Percentiles rank a stretch among this genome's conserved stretches.
phyloP scores from a whole-genome alignment of 1,140 invertebrate species.

The Papilio xuthus region DNA sequence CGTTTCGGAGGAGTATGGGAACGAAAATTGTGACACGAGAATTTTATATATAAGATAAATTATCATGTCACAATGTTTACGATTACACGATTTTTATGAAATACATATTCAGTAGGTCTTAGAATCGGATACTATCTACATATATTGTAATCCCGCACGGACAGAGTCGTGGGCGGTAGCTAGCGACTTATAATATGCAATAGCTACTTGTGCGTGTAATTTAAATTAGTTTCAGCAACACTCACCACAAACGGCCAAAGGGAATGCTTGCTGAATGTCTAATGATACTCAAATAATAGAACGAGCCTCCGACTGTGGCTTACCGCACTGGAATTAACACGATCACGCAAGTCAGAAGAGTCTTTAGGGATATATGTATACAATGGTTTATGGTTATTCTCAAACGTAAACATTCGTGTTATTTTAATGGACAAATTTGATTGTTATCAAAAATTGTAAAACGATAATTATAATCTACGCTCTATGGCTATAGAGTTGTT shows the following conservation, averaged over 20 bases:
- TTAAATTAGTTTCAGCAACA: slow-evolving; percentile 28
- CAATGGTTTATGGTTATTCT: background rate
- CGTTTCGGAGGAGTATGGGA: too few relatives aligned
- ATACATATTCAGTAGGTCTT: too few relatives aligned
- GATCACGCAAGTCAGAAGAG: background rate
- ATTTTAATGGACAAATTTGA: background rate
- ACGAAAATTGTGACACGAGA: too few relatives aligned
- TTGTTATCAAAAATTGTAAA: background rate
- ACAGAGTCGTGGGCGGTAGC: too few relatives aligned
- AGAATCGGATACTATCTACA: too few relatives aligned
- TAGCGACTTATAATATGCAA: background rate
- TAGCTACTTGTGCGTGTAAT: slow-evolving; percentile 19
- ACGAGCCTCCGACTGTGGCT: background rate
- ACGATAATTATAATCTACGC: background rate
- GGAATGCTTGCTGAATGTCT: background rate
- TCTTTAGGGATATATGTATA: background rate
- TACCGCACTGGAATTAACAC: slow-evolving; percentile 1
- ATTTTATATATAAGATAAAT: too few relatives aligned
- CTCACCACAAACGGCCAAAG: slow-evolving; percentile 7
- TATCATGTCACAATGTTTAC: too few relatives aligned
- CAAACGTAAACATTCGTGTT: background rate
- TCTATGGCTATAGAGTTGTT: too few relatives aligned
- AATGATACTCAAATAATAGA: slow-evolving; percentile 26
- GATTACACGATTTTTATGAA: too few relatives aligned
- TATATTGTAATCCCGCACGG: too few relatives aligned